Conservation (phyloP, 1,140 invertebrate species). For the Neotoxoptera formosana region DNA sequence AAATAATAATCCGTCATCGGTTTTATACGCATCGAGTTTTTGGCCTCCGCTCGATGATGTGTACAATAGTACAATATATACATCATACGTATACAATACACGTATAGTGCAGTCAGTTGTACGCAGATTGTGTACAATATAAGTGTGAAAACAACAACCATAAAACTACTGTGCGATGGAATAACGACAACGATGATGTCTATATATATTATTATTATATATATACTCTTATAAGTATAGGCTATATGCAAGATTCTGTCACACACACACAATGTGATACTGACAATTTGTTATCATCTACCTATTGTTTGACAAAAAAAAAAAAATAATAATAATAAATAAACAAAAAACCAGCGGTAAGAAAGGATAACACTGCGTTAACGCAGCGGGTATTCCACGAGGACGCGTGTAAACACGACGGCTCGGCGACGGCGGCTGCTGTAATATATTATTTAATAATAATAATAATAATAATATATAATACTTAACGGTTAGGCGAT, state of each 20-base stretch:
- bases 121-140: neutral
- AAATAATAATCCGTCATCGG: conserved; percentile 13
- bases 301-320: neutral
- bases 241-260: neutral
- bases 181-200: conserved; percentile 15
- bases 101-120: neutral
- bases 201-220: conserved; percentile 1
- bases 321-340: neutral
- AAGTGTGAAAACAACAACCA: neutral
- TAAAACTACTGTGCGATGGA: neutral
- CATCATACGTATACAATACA: neutral
- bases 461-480: conserved; percentile 27
- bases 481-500: neutral
- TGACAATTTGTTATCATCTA: conserved; percentile 17
- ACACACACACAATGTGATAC: neutral
- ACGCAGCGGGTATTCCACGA: conserved; percentile 38
- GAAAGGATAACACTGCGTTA: conserved; percentile 21
- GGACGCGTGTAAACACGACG: conserved; percentile 39
- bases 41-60: neutral
- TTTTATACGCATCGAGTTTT: conserved; percentile 1
- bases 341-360: neutral
- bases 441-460: conserved; percentile 2
- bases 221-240: neutral
- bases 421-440: neutral
- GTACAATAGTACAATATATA: neutral